These are phyloP conservation scores for Luehdorfia chinensis DNA, from an alignment of 1,140 invertebrate genomes.

Conservation along the genomic window DNA sequence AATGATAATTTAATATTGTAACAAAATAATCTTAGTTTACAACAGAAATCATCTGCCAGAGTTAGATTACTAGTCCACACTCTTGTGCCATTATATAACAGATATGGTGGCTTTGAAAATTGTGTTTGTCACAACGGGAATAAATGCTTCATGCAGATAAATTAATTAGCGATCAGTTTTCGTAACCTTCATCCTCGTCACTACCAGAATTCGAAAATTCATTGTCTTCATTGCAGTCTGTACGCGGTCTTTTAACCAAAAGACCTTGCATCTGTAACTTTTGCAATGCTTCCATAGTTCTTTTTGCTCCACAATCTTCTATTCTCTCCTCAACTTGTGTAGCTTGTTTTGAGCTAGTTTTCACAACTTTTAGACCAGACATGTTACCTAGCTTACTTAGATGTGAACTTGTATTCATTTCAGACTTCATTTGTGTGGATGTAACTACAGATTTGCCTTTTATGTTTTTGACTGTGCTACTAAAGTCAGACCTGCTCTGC, in stretches of 20 bases:
- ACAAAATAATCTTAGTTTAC: no score
- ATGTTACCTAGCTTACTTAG: conserved; percentile 43
- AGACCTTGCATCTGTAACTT: conserved; percentile 64
- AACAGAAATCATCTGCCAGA: no score
- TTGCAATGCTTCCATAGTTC: conserved; percentile 54
- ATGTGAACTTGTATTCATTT: conserved; percentile 38
- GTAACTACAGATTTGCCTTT: conserved; percentile 47
- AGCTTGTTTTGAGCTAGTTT: conserved; percentile 46
- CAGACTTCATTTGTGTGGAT: conserved; percentile 46
- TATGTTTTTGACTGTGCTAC: conserved; percentile 39
- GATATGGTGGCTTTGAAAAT: no score
- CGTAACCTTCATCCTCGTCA: conserved; percentile 32
- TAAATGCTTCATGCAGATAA: no score
- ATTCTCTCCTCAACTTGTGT: conserved; percentile 43
- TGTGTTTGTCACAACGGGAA: no score
- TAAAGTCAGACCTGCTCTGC: conserved; percentile 48
- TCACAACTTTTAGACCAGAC: conserved; percentile 52
- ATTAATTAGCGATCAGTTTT: no score
- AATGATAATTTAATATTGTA: not conserved
- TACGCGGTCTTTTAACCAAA: conserved; percentile 58
- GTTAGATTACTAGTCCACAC: no score
- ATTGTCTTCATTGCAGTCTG: conserved; percentile 39
- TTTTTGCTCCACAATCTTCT: conserved; percentile 38
- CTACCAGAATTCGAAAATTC: conserved; percentile 32
- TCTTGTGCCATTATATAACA: no score